Evolutionary conservation across 2,888 invertebrate species (phyloP).

Genomic region (Aporophyla nigra): DNA sequence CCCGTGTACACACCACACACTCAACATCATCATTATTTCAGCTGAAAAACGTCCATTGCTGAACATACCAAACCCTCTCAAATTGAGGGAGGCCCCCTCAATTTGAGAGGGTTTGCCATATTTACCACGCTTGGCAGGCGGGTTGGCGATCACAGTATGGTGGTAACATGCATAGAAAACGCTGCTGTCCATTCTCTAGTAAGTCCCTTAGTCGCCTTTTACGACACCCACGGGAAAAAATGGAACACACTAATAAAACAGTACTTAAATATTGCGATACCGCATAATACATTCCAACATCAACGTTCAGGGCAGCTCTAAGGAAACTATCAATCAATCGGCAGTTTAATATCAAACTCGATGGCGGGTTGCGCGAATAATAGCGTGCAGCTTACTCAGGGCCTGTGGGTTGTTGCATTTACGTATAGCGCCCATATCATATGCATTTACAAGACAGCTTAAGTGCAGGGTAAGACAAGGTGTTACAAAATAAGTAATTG

Average conservation of each 20-base stretch:
- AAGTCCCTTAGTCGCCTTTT: no score
- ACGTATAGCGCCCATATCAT: not conserved
- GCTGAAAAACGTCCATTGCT: no score
- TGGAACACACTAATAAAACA: not conserved
- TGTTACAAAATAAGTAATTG: not conserved
- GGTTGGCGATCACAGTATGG: no score
- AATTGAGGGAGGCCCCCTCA: no score
- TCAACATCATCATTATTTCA: no score
- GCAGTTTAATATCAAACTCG: slow-evolving; percentile 58
- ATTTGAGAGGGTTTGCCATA: no score
- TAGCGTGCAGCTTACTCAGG: slow-evolving; percentile 22
- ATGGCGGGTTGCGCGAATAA: slow-evolving; percentile 32
- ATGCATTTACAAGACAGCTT: not conserved
- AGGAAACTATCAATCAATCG: slow-evolving; percentile 64
- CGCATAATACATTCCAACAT: slow-evolving; percentile 25
- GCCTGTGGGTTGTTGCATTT: slow-evolving; percentile 1
- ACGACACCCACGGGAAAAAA: no score
- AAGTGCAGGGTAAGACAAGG: not conserved
- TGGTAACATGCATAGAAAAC: no score
- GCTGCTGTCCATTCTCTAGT: no score
- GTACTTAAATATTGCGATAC: not conserved
- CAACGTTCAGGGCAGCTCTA: slow-evolving; percentile 3
- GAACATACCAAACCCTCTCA: no score
- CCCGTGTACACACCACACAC: no score
- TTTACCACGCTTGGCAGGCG: no score